Percentiles rank a stretch among this genome's conserved stretches.
Evolutionary conservation across 2,113 vertebrate species (phyloP).

Genomic region (Lanius ludovicianus): DNA sequence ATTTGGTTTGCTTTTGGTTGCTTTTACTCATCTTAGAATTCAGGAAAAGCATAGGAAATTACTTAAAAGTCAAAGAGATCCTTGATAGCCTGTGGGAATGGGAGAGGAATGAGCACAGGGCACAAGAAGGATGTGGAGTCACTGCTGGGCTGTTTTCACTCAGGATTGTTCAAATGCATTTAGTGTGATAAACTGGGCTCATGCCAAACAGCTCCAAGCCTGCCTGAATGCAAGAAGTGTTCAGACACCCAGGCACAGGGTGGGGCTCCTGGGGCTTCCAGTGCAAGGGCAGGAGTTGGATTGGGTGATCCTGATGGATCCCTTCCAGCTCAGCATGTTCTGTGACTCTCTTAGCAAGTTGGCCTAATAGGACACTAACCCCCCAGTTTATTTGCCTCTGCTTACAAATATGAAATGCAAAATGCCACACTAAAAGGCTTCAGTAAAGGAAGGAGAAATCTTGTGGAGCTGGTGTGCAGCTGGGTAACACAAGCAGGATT

Average conservation of each 20-base stretch:
- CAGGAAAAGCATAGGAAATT: not conserved
- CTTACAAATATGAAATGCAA: not conserved
- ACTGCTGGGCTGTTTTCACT: not conserved
- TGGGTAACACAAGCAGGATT: not conserved
- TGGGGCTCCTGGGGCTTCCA: not conserved
- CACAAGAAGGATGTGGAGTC: not conserved
- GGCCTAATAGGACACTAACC: not conserved
- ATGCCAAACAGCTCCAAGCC: not conserved
- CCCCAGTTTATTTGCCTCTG: not conserved
- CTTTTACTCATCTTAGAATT: not conserved
- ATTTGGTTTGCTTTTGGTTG: not conserved
- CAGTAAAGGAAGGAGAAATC: not conserved
- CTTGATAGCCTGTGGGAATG: not conserved
- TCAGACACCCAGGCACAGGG: not conserved
- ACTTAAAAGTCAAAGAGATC: not conserved
- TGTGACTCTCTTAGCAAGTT: not conserved
- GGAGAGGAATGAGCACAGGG: not conserved
- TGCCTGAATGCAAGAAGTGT: not conserved
- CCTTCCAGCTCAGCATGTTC: not conserved
- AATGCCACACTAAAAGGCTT: not conserved
- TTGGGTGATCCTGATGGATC: not conserved
- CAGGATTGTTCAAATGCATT: not conserved
- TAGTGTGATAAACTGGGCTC: not conserved
- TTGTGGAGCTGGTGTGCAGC: not conserved
- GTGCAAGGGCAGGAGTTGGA: not conserved